A percentile compares a stretch with the other conserved stretches of the same genome.
Evolutionary conservation across 2,113 vertebrate species (phyloP).

Genomic region (Apus apus): DNA sequence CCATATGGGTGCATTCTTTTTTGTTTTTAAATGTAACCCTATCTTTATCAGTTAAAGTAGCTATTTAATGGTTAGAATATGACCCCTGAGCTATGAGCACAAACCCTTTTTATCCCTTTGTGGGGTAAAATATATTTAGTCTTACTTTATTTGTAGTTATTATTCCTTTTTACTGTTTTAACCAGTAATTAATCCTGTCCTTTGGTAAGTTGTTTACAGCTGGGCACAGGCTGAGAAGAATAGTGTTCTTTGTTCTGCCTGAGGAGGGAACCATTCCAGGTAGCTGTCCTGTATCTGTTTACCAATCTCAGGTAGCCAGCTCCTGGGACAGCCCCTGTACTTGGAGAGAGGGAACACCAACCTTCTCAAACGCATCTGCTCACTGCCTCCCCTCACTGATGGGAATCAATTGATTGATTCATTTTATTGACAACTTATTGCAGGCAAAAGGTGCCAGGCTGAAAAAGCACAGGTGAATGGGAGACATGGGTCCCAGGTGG

Average conservation of each 20-base stretch:
- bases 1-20: neutral
- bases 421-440: neutral
- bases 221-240: neutral
- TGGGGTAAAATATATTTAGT: constrained; percentile 45
- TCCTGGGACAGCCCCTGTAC: neutral
- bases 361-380: neutral
- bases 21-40: neutral
- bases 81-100: neutral
- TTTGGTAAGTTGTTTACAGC: neutral
- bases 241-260: constrained; percentile 6
- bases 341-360: neutral
- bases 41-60: constrained; percentile 29
- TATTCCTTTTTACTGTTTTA: constrained; percentile 4
- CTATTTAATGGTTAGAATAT: constrained; percentile 22
- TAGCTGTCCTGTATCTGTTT: neutral
- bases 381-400: neutral
- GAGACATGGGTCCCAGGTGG: neutral
- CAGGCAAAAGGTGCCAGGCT: neutral
- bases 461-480: neutral
- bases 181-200: neutral
- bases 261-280: neutral
- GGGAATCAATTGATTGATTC: neutral
- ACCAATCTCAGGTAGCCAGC: neutral
- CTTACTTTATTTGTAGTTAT: constrained; percentile 25
- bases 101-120: constrained; percentile 17